Percentiles rank a stretch among this genome's conserved stretches.
Evolutionary conservation across 1,140 invertebrate species (phyloP).

Genomic region (Carcinoscorpius rotundicauda): DNA sequence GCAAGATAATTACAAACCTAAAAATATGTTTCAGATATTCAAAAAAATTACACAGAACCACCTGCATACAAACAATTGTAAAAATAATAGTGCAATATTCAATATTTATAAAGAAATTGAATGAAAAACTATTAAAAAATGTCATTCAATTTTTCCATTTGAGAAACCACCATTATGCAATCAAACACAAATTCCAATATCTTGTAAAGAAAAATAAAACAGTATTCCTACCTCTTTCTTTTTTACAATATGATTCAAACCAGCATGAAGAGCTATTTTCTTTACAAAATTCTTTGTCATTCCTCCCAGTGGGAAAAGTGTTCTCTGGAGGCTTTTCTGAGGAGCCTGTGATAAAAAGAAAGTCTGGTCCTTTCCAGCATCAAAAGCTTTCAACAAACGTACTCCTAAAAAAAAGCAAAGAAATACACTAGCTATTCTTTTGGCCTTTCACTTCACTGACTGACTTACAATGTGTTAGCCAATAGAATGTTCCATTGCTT

Average conservation of each 20-base stretch:
- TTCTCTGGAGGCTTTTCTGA: constrained; percentile 56
- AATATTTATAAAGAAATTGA: neutral
- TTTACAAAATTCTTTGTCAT: constrained; percentile 65
- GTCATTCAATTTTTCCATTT: neutral
- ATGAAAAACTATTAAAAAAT: neutral
- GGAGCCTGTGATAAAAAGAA: constrained; percentile 81
- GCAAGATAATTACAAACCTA: constrained; percentile 1
- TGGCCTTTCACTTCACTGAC: too few species aligned
- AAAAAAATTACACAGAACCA: neutral
- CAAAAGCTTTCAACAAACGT: constrained; percentile 53
- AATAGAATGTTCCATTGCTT: too few species aligned
- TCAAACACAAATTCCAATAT: too few species aligned
- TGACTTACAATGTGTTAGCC: too few species aligned
- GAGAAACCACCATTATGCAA: neutral
- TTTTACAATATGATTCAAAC: constrained; percentile 54
- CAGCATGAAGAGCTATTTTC: constrained; percentile 55
- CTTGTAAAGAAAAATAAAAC: neutral
- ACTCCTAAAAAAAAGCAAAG: constrained; percentile 34
- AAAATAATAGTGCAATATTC: neutral
- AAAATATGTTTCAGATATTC: too few species aligned
- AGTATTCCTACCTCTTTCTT: constrained; percentile 54
- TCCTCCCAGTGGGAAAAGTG: constrained; percentile 83
- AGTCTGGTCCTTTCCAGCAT: constrained; percentile 84
- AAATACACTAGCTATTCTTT: too few species aligned
- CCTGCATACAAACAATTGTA: neutral